Conservation (phyloP, 64 coral and sea anemone genomes). For the Montipora sp. region DNA sequence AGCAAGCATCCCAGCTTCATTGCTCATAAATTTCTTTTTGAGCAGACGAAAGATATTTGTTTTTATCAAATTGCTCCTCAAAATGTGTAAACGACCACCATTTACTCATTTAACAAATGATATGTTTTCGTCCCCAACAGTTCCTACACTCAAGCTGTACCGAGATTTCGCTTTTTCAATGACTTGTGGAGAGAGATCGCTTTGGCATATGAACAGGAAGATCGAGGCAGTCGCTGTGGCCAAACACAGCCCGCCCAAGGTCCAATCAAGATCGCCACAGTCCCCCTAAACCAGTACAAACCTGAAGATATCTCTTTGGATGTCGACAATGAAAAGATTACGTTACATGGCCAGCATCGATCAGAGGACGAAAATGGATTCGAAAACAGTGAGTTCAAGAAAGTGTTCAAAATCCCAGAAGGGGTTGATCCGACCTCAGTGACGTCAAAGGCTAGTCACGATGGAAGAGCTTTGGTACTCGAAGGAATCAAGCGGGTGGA, state of each 20-base stretch:
- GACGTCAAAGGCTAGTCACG: constrained; percentile 35
- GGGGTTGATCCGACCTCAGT: constrained; percentile 73
- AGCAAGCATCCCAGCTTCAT: no score
- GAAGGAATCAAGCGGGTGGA: constrained; percentile 20
- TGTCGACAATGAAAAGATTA: constrained; percentile 48
- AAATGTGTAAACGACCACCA: background rate
- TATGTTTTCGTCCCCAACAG: background rate
- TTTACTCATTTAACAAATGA: background rate
- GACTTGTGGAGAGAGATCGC: background rate
- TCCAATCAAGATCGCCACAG: constrained; percentile 12
- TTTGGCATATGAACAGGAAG: background rate
- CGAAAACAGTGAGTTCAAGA: constrained; percentile 69
- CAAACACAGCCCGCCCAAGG: background rate
- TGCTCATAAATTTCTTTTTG: no score
- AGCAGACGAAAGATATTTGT: no score
- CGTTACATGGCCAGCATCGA: constrained; percentile 62
- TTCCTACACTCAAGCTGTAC: background rate
- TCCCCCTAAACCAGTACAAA: constrained; percentile 35
- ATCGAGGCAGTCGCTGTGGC: background rate
- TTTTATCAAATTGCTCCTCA: no score
- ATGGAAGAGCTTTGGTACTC: constrained; percentile 73
- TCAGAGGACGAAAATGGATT: constrained; percentile 70
- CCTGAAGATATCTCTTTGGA: constrained; percentile 51
- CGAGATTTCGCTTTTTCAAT: background rate
- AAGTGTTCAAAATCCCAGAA: constrained; percentile 73